A percentile compares a stretch with the other conserved stretches of the same genome.
Evolutionary conservation across 2,113 vertebrate genomes (phyloP).

Genomic region (Egretta garzetta): DNA sequence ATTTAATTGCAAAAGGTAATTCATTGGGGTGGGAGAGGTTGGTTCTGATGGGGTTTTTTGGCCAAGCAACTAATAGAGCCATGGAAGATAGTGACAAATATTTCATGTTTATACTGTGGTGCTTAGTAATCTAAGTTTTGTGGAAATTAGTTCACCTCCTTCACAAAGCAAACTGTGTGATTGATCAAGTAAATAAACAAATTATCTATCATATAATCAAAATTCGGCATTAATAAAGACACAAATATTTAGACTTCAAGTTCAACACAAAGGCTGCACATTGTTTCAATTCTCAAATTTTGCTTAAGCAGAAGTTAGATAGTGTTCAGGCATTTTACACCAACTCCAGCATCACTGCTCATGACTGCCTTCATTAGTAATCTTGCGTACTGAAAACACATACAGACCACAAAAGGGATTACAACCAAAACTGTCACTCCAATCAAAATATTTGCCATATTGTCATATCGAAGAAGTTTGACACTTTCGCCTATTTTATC

Average conservation of each 20-base stretch:
- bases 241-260: neutral
- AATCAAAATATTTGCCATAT: neutral
- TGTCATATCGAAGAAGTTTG: neutral
- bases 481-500: neutral
- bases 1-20: neutral
- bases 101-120: neutral
- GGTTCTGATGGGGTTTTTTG: neutral
- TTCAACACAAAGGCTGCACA: neutral
- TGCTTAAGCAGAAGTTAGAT: neutral
- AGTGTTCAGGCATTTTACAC: neutral
- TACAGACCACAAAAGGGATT: neutral
- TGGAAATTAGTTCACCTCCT: neutral
- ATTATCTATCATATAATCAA: neutral
- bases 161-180: neutral
- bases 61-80: neutral
- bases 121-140: neutral
- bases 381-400: neutral
- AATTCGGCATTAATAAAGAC: neutral
- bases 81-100: neutral
- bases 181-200: neutral
- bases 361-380: neutral
- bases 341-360: neutral
- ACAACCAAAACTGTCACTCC: neutral
- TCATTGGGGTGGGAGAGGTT: neutral
- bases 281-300: neutral